A percentile compares a stretch with the other conserved stretches of the same genome.
phyloP scores from a whole-genome alignment of 2,888 invertebrate genomes.

The Dicyrtomina minuta region DNA sequence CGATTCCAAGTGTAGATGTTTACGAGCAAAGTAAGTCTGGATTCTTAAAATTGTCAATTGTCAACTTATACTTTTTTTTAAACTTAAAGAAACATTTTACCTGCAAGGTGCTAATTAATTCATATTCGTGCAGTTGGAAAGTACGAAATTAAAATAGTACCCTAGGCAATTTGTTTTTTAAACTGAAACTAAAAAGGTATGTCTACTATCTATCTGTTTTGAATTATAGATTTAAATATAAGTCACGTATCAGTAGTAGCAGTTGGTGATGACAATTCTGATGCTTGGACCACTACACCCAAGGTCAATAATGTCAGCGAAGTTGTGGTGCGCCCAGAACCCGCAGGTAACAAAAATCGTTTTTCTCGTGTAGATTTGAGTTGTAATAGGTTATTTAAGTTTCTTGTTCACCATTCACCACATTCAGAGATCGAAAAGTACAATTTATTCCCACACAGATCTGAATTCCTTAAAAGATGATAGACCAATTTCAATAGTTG shows the following conservation, averaged over 20 bases:
- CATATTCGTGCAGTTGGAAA: too few species aligned
- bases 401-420: too few species aligned
- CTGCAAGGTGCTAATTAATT: neutral
- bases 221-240: constrained; percentile 63
- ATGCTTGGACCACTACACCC: constrained; percentile 37
- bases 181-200: neutral
- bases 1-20: constrained; percentile 30
- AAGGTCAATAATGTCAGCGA: constrained; percentile 39
- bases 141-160: too few species aligned
- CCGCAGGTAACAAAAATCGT: constrained; percentile 9
- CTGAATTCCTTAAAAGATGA: constrained; percentile 43
- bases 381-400: too few species aligned
- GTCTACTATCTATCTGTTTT: neutral
- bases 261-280: constrained; percentile 69
- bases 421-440: too few species aligned
- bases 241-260: constrained; percentile 90
- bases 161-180: neutral
- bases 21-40: constrained; percentile 52
- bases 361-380: too few species aligned
- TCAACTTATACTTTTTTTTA: neutral
- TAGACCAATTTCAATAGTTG: constrained; percentile 58
- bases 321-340: constrained; percentile 42
- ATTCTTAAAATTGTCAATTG: constrained; percentile 1
- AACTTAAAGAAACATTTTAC: neutral
- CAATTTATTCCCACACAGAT: too few species aligned